Conservation (phyloP, 2,113 vertebrate species). For the Etheostoma spectabile region DNA sequence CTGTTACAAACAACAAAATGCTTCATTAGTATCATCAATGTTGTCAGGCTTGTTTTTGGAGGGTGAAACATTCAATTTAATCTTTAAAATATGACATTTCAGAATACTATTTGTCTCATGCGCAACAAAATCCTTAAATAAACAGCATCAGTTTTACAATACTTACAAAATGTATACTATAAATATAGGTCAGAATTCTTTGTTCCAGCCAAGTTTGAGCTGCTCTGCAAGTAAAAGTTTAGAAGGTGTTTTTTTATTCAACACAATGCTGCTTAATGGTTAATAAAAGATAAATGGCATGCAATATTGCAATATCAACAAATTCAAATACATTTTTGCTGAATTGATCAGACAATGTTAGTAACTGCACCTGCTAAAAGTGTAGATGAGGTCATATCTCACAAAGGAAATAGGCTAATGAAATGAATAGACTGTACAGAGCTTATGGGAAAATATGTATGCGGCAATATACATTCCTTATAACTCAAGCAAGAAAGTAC, state of each 20-base stretch:
- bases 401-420: not conserved
- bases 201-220: not conserved
- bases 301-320: not conserved
- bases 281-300: not conserved
- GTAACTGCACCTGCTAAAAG: not conserved
- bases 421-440: not conserved
- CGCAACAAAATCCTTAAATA: not conserved
- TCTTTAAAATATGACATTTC: not conserved
- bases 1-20: not conserved
- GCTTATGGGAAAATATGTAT: not conserved
- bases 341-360: not conserved
- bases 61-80: not conserved
- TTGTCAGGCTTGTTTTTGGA: not conserved
- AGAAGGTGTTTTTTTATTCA: not conserved
- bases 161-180: not conserved
- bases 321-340: not conserved
- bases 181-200: not conserved
- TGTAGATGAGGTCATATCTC: not conserved
- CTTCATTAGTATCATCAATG: too few species aligned
- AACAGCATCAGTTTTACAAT: not conserved
- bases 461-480: not conserved
- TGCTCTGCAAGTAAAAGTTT: not conserved
- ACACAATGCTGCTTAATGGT: not conserved
- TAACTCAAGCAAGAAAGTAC: not conserved
- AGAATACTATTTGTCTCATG: not conserved